These are phyloP conservation scores for Sciurus vulgaris DNA, from an alignment of 2,797 vertebrate species.

Conservation along the genomic window DNA sequence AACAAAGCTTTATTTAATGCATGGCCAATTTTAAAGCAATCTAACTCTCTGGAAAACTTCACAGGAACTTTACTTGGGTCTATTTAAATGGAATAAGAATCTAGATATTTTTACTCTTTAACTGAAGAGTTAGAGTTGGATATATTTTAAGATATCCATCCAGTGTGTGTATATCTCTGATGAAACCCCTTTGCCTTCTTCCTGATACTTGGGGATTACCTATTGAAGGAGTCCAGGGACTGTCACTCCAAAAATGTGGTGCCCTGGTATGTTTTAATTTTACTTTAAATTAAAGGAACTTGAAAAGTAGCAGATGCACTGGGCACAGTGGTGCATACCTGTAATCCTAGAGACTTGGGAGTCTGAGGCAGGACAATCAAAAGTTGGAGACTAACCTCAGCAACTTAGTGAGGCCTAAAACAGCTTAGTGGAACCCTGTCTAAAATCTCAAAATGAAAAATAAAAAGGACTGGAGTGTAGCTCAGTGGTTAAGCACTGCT, in stretches of 20 bases:
- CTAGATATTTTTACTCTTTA: constrained; percentile 58
- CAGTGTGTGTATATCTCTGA: neutral
- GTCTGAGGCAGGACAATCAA: no score
- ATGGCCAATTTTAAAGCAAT: constrained; percentile 77
- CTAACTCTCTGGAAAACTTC: constrained; percentile 71
- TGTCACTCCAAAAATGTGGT: neutral
- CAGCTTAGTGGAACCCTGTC: no score
- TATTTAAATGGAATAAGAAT: constrained; percentile 58
- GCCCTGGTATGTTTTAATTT: neutral
- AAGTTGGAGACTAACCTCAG: no score
- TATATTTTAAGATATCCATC: neutral
- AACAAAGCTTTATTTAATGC: constrained; percentile 81
- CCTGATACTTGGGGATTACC: constrained; percentile 35
- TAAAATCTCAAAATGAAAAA: no score
- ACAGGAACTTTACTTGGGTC: constrained; percentile 58
- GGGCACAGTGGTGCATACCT: no score
- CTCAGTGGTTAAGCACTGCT: no score
- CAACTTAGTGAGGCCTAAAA: no score
- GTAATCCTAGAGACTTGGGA: no score
- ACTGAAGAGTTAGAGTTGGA: constrained; percentile 16
- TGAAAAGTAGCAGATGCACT: neutral
- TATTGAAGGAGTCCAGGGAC: neutral
- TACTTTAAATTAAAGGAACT: neutral
- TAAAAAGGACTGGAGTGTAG: no score
- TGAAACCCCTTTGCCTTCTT: constrained; percentile 8